phyloP scores from a whole-genome alignment of 2,113 vertebrate genomes.

The Tylochromis polylepis region DNA sequence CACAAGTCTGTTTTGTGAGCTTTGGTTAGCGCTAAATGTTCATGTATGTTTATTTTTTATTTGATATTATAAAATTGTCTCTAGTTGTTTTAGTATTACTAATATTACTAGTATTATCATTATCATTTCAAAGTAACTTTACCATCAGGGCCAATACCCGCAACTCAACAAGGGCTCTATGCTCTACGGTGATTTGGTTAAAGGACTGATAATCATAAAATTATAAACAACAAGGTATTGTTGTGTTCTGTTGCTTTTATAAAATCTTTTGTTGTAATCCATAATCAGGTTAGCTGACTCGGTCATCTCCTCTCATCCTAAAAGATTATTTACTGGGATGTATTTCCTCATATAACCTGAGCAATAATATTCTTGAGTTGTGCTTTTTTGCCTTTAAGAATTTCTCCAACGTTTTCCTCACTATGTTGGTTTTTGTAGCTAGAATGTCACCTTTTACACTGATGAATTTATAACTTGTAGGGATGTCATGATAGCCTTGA shows the following conservation, averaged over 20 bases:
- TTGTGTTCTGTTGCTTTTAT: neutral
- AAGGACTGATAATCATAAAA: neutral
- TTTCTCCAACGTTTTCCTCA: no score
- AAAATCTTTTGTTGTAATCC: neutral
- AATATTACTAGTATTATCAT: neutral
- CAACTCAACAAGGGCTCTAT: neutral
- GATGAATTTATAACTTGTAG: neutral
- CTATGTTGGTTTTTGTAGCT: neutral
- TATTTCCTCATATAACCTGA: neutral
- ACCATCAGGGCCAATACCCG: neutral
- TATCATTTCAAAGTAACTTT: neutral
- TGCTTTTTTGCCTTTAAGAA: no score
- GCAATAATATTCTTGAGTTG: no score
- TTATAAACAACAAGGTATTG: neutral
- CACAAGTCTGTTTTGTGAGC: neutral
- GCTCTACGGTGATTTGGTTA: neutral
- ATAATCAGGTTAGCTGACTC: neutral
- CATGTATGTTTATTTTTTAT: neutral
- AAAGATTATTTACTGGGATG: neutral
- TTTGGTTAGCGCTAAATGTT: neutral
- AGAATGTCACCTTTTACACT: rapidly evolving
- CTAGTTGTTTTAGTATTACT: neutral
- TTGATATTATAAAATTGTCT: neutral
- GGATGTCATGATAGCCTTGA: neutral
- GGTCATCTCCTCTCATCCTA: neutral